Evolutionary conservation across 2,113 vertebrate species (phyloP).

Genomic region (Geococcyx californianus): DNA sequence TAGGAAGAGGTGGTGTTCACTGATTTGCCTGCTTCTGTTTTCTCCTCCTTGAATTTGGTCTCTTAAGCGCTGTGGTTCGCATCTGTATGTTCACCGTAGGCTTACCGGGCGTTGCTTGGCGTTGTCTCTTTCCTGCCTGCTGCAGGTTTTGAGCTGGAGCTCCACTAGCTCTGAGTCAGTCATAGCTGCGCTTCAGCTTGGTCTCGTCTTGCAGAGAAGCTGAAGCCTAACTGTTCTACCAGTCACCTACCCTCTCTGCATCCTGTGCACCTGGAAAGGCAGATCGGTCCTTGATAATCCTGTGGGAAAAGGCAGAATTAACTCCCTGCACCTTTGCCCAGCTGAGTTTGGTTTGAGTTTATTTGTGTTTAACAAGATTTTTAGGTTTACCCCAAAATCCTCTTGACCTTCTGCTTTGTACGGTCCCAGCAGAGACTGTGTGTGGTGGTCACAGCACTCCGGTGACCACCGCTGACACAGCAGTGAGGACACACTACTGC

Average conservation of each 20-base stretch:
- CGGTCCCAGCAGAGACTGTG: neutral
- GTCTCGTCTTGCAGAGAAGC: neutral
- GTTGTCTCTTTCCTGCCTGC: neutral
- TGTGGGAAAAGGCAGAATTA: neutral
- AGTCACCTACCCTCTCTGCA: neutral
- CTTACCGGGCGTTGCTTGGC: rapidly evolving
- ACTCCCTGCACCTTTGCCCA: neutral
- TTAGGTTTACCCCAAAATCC: neutral
- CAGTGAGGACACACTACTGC: neutral
- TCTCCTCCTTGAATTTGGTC: neutral
- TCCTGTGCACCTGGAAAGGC: neutral
- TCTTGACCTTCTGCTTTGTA: neutral
- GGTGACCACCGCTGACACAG: neutral
- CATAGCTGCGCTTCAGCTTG: neutral
- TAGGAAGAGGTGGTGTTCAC: neutral
- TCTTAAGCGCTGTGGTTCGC: neutral
- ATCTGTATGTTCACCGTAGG: neutral
- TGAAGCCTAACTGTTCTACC: neutral
- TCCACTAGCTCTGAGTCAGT: neutral
- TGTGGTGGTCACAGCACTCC: neutral
- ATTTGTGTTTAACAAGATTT: neutral
- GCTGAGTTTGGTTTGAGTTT: neutral
- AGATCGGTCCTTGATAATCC: neutral
- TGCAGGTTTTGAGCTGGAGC: neutral
- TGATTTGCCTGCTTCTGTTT: neutral